phyloP scores from a whole-genome alignment of 2,113 vertebrate species.

The Poecilia latipinna region DNA sequence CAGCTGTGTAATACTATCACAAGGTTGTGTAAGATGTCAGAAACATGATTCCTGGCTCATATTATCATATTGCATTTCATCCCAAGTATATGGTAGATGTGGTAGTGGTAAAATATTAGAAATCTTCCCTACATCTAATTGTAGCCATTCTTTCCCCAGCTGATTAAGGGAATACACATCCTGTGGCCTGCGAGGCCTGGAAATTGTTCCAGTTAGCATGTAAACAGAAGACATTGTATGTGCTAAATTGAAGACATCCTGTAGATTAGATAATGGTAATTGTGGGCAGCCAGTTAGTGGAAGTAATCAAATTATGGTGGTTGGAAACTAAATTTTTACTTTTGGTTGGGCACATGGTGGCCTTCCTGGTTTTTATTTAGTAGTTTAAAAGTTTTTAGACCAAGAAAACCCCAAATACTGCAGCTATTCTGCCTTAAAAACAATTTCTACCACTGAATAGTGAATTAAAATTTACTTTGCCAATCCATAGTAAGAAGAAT shows the following conservation, averaged over 20 bases:
- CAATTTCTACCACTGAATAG: no score
- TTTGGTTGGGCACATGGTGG: conserved; percentile 34
- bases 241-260: conserved; percentile 59
- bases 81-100: conserved; percentile 13
- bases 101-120: background rate
- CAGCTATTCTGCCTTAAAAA: conserved; percentile 46
- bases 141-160: conserved; percentile 25
- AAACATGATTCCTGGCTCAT: conserved; percentile 42
- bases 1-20: conserved; percentile 49
- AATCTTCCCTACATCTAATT: conserved; percentile 51
- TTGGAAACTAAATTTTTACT: conserved; percentile 34
- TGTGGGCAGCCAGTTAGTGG: conserved; percentile 47
- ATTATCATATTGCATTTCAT: conserved; percentile 50
- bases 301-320: conserved; percentile 47
- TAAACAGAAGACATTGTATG: conserved; percentile 65
- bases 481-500: no score
- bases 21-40: conserved; percentile 41
- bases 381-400: conserved; percentile 52
- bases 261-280: conserved; percentile 55
- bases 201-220: conserved; percentile 53
- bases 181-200: conserved; percentile 36
- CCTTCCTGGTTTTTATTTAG: conserved; percentile 49
- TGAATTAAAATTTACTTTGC: no score
- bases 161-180: conserved; percentile 65
- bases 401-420: conserved; percentile 40